Percentiles rank a stretch among this genome's conserved stretches.
These are phyloP conservation scores for Syritta pipiens DNA, from an alignment of 2,888 invertebrate species.

Conservation along the genomic window DNA sequence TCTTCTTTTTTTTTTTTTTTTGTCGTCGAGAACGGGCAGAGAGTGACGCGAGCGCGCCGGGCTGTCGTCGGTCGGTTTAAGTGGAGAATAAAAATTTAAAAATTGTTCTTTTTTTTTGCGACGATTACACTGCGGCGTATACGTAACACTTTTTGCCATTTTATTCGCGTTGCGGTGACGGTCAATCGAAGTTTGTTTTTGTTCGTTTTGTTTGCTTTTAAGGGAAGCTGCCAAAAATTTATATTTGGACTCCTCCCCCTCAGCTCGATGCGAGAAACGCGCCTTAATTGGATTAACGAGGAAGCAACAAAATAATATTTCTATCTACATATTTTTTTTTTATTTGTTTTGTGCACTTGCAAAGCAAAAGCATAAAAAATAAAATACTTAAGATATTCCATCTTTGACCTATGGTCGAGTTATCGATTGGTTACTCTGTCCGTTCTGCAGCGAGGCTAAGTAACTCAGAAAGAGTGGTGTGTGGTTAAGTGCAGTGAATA, in stretches of 20 bases:
- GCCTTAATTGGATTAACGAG: slow-evolving; percentile 61
- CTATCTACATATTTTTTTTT: too few relatives aligned
- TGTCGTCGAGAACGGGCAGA: slow-evolving; percentile 30
- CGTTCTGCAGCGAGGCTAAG: slow-evolving; percentile 26
- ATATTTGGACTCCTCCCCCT: background rate
- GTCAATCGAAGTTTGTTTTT: slow-evolving; percentile 31
- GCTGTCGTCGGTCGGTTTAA: slow-evolving; percentile 46
- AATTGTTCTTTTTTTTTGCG: background rate
- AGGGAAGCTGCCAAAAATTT: slow-evolving; percentile 36
- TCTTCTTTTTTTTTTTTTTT: too few relatives aligned
- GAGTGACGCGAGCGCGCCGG: slow-evolving; percentile 46
- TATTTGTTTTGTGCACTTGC: too few relatives aligned
- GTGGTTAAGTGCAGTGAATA: slow-evolving; percentile 27
- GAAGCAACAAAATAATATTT: slow-evolving; percentile 25
- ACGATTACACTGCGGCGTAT: slow-evolving; percentile 47
- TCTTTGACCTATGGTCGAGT: slow-evolving; percentile 58
- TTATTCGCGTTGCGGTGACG: slow-evolving; percentile 34
- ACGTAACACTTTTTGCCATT: slow-evolving; percentile 45
- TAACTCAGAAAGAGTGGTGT: slow-evolving; percentile 25
- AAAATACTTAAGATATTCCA: slow-evolving; percentile 46
- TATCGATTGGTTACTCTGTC: slow-evolving; percentile 58
- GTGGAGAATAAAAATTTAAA: slow-evolving; percentile 29
- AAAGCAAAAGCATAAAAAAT: background rate
- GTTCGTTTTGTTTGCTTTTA: slow-evolving; percentile 7
- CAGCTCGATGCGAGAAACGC: background rate